A percentile compares a stretch with the other conserved stretches of the same genome.
Conservation (phyloP, 1,140 invertebrate species). For the Artemia franciscana region DNA sequence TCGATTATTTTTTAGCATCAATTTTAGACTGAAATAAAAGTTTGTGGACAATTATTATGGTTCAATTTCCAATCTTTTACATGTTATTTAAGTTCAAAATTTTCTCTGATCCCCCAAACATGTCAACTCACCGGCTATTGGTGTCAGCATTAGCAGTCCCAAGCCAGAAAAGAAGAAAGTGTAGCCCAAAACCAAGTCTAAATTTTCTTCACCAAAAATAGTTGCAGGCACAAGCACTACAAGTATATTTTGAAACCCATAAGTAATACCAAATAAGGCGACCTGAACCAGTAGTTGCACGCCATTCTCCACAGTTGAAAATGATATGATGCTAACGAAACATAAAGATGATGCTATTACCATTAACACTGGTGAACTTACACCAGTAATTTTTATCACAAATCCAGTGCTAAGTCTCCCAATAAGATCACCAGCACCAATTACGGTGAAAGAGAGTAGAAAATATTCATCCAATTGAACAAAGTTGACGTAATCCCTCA, state of each 20-base stretch:
- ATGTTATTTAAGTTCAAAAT: no score
- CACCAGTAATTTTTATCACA: not conserved
- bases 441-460: constrained; percentile 6
- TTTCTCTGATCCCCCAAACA: no score
- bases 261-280: constrained; percentile 10
- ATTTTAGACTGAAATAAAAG: no score
- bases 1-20: no score
- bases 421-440: constrained; percentile 11
- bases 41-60: no score
- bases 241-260: constrained; percentile 10
- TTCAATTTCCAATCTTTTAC: no score
- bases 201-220: constrained; percentile 10
- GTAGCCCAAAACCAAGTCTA: constrained; percentile 11
- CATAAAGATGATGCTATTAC: constrained; percentile 5
- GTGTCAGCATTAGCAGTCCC: constrained; percentile 11
- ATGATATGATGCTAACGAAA: constrained; percentile 5
- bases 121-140: constrained; percentile 11
- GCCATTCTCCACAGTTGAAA: constrained; percentile 4
- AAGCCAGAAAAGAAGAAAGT: constrained; percentile 11
- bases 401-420: constrained; percentile 8
- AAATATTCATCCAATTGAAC: constrained; percentile 7
- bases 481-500: constrained; percentile 11
- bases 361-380: constrained; percentile 3
- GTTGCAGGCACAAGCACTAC: constrained; percentile 8
- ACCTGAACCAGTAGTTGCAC: constrained; percentile 5